These are phyloP conservation scores for Drosophila pandora DNA, from an alignment of 1,140 invertebrate genomes.

Conservation along the genomic window DNA sequence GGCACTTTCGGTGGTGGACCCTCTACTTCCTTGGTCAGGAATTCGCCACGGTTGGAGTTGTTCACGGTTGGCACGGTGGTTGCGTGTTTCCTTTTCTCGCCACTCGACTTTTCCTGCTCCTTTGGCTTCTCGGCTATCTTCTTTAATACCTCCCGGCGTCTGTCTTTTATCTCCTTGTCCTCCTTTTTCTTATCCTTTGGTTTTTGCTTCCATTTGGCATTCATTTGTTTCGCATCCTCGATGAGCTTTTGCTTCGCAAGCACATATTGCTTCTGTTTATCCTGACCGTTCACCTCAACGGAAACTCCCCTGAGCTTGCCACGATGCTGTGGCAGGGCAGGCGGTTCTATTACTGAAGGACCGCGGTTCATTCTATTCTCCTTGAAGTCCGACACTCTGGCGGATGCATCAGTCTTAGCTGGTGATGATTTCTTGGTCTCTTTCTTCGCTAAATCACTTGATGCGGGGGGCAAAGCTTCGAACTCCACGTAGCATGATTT, in stretches of 20 bases:
- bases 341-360: constrained; percentile 56
- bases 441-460: neutral
- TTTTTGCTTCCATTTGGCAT: constrained; percentile 66
- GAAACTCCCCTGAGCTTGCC: constrained; percentile 64
- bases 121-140: constrained; percentile 45
- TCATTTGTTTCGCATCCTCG: constrained; percentile 40
- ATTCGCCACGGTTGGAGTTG: constrained; percentile 66
- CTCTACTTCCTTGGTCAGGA: constrained; percentile 48
- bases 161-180: constrained; percentile 39
- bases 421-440: neutral
- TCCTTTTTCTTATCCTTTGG: constrained; percentile 50
- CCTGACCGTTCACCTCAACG: constrained; percentile 1
- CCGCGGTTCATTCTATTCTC: neutral
- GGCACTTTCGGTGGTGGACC: constrained; percentile 31
- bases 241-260: constrained; percentile 31
- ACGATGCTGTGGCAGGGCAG: constrained; percentile 48
- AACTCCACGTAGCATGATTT: constrained; percentile 27
- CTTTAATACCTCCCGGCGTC: constrained; percentile 62
- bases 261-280: constrained; percentile 6
- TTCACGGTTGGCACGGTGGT: constrained; percentile 33
- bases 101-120: neutral
- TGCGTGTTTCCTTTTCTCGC: constrained; percentile 25
- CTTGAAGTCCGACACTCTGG: neutral
- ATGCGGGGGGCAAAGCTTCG: neutral
- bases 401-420: neutral